These are phyloP conservation scores for Steinernema feltiae DNA, from an alignment of 1,140 invertebrate species.

Conservation along the genomic window DNA sequence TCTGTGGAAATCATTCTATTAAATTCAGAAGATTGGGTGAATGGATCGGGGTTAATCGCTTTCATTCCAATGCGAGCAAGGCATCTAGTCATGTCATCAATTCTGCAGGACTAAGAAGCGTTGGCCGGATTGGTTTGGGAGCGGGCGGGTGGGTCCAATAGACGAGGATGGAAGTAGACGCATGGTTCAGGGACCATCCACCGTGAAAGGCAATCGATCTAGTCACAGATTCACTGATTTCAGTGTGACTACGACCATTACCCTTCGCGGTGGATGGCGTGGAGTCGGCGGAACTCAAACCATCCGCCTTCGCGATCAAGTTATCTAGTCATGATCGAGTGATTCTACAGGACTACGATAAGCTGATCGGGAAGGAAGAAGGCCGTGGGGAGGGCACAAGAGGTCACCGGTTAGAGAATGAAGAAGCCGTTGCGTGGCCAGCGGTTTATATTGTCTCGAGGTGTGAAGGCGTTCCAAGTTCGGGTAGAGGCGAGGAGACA, in stretches of 20 bases:
- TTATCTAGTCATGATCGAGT: neutral
- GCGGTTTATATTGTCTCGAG: neutral
- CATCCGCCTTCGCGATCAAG: neutral
- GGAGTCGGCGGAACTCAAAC: neutral
- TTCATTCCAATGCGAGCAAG: neutral
- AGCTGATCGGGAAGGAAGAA: neutral
- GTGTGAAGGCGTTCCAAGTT: neutral
- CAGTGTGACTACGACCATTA: neutral
- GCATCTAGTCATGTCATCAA: neutral
- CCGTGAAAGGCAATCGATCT: neutral
- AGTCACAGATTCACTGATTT: neutral
- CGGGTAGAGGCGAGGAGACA: too few relatives aligned
- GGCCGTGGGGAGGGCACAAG: too few relatives aligned
- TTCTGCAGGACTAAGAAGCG: neutral
- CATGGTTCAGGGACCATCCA: neutral
- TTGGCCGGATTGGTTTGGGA: neutral
- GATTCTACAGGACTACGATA: neutral
- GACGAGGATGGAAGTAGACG: neutral
- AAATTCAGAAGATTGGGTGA: too few relatives aligned
- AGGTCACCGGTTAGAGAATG: too few relatives aligned
- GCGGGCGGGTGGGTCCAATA: too few relatives aligned
- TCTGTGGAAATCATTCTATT: neutral
- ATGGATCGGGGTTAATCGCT: too few relatives aligned
- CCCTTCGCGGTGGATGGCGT: neutral
- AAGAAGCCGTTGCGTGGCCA: too few relatives aligned